phyloP scores from a whole-genome alignment of 2,797 vertebrate genomes.

The Garrulus glandarius region DNA sequence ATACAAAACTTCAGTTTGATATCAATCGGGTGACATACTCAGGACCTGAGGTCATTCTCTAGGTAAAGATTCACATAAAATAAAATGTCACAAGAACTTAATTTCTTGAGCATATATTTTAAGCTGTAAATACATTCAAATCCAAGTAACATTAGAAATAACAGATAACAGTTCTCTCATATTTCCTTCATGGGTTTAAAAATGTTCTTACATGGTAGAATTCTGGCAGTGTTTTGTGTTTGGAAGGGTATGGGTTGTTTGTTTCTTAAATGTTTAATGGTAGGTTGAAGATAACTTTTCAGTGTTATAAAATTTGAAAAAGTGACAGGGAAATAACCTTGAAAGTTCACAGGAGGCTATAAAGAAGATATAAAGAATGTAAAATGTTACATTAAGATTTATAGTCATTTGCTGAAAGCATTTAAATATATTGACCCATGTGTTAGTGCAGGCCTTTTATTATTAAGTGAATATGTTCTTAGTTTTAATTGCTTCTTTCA shows the following conservation, averaged over 20 bases:
- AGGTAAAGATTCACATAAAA: not conserved
- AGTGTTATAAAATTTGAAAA: not conserved
- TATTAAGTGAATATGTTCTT: constrained; percentile 16
- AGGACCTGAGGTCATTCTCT: not conserved
- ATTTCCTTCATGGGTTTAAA: not conserved
- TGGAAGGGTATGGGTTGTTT: not conserved
- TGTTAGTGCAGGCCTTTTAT: constrained; percentile 1
- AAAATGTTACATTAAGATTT: not conserved
- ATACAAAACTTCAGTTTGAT: not conserved
- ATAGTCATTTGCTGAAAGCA: not conserved
- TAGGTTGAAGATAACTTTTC: not conserved
- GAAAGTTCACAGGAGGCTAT: not conserved
- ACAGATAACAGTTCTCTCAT: not conserved
- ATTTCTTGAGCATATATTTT: not conserved
- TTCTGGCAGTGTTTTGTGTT: not conserved
- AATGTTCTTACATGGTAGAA: not conserved
- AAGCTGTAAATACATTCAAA: not conserved
- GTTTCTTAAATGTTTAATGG: not conserved
- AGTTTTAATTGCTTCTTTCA: constrained; percentile 47
- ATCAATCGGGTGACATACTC: not conserved
- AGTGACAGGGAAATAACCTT: not conserved
- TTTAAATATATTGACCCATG: constrained; percentile 17
- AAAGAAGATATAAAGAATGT: not conserved
- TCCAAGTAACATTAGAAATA: not conserved
- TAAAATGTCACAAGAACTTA: not conserved